Evolutionary conservation across 2,797 vertebrate species (phyloP).

Genomic region (Lateolabrax maculatus): DNA sequence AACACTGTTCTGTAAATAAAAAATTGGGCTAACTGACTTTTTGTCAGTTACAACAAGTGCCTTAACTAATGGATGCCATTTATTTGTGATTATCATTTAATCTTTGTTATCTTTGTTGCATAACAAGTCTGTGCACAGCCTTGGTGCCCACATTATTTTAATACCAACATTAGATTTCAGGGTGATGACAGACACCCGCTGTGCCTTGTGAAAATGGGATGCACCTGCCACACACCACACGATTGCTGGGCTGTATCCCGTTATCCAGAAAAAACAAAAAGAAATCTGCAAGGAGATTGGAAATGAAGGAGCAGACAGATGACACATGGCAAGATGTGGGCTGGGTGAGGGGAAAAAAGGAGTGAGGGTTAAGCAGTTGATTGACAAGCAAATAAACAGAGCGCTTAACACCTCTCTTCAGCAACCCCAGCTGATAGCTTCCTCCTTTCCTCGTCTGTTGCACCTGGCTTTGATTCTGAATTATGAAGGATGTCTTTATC

Average conservation of each 20-base stretch:
- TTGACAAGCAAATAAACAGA: conserved; percentile 73
- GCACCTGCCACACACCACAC: conserved; percentile 55
- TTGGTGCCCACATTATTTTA: conserved; percentile 48
- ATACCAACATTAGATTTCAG: conserved; percentile 71
- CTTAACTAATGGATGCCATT: not conserved
- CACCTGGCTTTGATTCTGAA: conserved; percentile 38
- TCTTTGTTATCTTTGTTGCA: conserved; percentile 14
- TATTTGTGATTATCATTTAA: not conserved
- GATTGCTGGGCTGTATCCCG: conserved; percentile 18
- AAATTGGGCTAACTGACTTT: not conserved
- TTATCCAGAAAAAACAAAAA: conserved; percentile 37
- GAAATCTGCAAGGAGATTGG: conserved; percentile 17
- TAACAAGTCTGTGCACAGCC: conserved; percentile 33
- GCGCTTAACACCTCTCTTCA: conserved; percentile 61
- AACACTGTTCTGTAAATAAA: not conserved
- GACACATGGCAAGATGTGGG: conserved; percentile 52
- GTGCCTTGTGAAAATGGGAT: conserved; percentile 54
- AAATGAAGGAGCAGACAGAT: conserved; percentile 53
- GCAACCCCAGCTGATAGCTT: conserved; percentile 20
- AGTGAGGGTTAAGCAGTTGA: conserved; percentile 45
- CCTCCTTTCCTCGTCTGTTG: conserved; percentile 34
- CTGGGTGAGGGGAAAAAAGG: conserved; percentile 19
- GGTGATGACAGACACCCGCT: conserved; percentile 69
- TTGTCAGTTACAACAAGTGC: not conserved
- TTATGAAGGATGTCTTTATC: conserved; percentile 23